Conservation (phyloP, 1,140 invertebrate species). For the Cecropterus lyciades region DNA sequence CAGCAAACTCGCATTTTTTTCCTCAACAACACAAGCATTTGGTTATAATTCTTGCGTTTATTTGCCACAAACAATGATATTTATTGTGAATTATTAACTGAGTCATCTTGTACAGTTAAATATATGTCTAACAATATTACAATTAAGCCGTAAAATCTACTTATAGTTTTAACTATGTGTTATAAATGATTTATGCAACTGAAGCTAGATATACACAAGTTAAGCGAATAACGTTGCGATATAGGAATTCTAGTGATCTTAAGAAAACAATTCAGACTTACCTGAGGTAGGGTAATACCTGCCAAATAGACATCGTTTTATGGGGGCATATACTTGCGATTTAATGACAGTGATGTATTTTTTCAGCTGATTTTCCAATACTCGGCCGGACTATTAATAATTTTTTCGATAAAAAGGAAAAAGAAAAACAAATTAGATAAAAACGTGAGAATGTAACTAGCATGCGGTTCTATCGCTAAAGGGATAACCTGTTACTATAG, state of each 20-base stretch:
- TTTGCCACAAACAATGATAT: not conserved
- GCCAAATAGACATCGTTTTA: conserved; percentile 90
- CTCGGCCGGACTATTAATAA: conserved; percentile 84
- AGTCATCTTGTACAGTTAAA: not conserved
- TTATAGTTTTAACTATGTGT: no score
- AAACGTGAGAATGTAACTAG: conserved; percentile 50
- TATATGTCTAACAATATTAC: not conserved
- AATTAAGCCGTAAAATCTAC: not conserved
- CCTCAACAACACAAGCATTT: no score
- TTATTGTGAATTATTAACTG: no score
- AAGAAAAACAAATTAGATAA: conserved; percentile 66
- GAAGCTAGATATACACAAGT: conserved; percentile 19
- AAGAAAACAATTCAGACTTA: conserved; percentile 77
- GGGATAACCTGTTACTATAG: conserved; percentile 11
- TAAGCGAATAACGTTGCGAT: not conserved
- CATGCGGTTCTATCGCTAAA: conserved; percentile 41
- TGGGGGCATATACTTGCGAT: conserved; percentile 89
- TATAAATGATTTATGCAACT: not conserved
- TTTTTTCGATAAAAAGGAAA: conserved; percentile 68
- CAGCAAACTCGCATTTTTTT: not conserved
- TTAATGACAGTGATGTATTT: conserved; percentile 88
- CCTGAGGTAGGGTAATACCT: conserved; percentile 92
- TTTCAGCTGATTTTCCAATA: conserved; percentile 88
- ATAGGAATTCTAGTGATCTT: not conserved
- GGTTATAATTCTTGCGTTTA: conserved; percentile 8